Evolutionary conservation across 2,888 invertebrate species (phyloP).

Genomic region (Acholoe squamosa): DNA sequence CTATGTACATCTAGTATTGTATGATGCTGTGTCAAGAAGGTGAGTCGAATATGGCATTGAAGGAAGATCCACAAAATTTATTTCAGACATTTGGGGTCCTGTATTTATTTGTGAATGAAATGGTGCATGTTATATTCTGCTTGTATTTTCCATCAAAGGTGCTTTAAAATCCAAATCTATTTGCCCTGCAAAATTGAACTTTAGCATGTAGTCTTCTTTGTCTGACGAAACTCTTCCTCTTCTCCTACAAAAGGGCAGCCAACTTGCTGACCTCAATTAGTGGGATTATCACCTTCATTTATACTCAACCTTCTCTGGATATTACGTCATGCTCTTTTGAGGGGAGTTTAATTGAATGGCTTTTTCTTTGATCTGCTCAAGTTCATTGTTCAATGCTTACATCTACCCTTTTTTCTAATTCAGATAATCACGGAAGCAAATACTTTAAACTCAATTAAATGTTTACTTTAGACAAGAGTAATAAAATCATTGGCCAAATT

Average conservation of each 20-base stretch:
- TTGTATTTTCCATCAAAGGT: neutral
- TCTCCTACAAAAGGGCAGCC: neutral
- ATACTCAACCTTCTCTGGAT: neutral
- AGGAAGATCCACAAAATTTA: too few relatives aligned
- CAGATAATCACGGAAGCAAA: neutral
- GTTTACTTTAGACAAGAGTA: neutral
- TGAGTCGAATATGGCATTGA: too few relatives aligned
- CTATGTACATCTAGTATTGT: too few relatives aligned
- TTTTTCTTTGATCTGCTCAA: constrained; percentile 11
- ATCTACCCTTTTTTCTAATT: neutral
- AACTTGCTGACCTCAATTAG: neutral
- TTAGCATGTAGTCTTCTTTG: neutral
- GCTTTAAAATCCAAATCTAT: neutral
- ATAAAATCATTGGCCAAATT: constrained; percentile 14
- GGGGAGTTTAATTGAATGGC: neutral
- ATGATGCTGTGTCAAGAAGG: too few relatives aligned
- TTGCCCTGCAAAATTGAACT: neutral
- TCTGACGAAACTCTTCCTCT: neutral
- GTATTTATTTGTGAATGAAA: neutral
- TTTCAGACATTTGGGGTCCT: neutral
- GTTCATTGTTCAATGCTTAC: neutral
- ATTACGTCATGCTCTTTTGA: constrained; percentile 27
- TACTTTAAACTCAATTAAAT: neutral
- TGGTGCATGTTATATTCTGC: neutral
- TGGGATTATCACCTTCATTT: neutral